These are phyloP conservation scores for Propithecus coquereli DNA, from an alignment of 2,113 vertebrate species.

Conservation along the genomic window DNA sequence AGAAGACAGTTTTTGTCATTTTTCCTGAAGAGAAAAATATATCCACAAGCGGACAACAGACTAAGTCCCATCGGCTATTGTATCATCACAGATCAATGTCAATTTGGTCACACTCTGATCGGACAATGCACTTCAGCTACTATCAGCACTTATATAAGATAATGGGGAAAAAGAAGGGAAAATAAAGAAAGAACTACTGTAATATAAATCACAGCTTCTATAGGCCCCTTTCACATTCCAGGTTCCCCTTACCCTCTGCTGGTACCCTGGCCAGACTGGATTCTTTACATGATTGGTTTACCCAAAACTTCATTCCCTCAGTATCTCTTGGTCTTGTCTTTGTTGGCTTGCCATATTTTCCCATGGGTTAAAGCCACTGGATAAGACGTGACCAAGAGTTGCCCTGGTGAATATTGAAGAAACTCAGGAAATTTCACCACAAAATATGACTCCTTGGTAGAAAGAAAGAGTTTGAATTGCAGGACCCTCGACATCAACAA, in stretches of 20 bases:
- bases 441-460: too few species aligned
- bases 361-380: background rate
- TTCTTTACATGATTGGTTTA: background rate
- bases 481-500: too few species aligned
- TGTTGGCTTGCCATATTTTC: background rate
- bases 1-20: background rate
- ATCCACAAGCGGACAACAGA: background rate
- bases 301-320: background rate
- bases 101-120: background rate
- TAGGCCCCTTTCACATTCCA: background rate
- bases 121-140: background rate
- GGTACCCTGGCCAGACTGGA: background rate
- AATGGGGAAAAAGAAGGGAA: background rate
- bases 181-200: background rate
- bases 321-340: background rate
- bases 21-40: background rate
- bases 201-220: background rate
- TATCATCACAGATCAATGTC: too few species aligned
- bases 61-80: background rate
- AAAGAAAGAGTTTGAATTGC: too few species aligned
- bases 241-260: background rate
- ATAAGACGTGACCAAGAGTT: background rate
- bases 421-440: too few species aligned
- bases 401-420: background rate
- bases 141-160: background rate